phyloP scores from a whole-genome alignment of 1,140 invertebrate genomes.

The Charaxes varanes region DNA sequence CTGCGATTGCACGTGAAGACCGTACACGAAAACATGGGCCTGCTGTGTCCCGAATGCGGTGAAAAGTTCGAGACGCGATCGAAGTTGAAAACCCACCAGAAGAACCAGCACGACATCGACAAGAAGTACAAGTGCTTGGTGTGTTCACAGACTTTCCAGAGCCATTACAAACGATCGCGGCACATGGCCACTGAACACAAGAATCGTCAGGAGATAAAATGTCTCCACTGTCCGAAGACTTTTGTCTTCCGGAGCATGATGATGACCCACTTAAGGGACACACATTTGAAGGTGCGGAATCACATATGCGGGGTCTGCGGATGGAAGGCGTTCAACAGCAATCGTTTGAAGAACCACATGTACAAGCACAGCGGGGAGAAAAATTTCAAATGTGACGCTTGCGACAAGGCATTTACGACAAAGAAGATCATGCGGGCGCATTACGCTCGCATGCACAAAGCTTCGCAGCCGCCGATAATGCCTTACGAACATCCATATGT shows the following conservation, averaged over 20 bases:
- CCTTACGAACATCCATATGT: slow-evolving; percentile 39
- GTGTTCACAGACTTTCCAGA: slow-evolving; percentile 45
- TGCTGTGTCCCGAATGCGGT: slow-evolving; percentile 50
- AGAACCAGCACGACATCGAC: slow-evolving; percentile 49
- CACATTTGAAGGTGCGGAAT: slow-evolving; percentile 55
- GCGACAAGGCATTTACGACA: slow-evolving; percentile 59
- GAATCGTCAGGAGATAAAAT: slow-evolving; percentile 52
- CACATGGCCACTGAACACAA: slow-evolving; percentile 60
- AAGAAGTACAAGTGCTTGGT: slow-evolving; percentile 53
- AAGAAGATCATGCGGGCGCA: slow-evolving; percentile 62
- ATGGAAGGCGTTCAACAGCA: slow-evolving; percentile 54
- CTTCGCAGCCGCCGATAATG: slow-evolving; percentile 24
- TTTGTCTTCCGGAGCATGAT: slow-evolving; percentile 64
- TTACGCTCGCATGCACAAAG: slow-evolving; percentile 54
- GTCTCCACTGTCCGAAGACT: slow-evolving; percentile 56
- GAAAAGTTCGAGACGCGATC: slow-evolving; percentile 50
- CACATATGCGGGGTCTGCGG: slow-evolving; percentile 55
- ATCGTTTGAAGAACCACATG: slow-evolving; percentile 60
- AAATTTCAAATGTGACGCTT: slow-evolving; percentile 58
- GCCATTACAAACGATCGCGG: slow-evolving; percentile 51
- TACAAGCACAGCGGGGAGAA: slow-evolving; percentile 64
- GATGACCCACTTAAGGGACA: slow-evolving; percentile 57
- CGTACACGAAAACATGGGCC: slow-evolving; percentile 43
- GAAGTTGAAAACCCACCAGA: slow-evolving; percentile 56
- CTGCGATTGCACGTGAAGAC: slow-evolving; percentile 46